These are phyloP conservation scores for Tenualosa ilisha DNA, from an alignment of 2,797 vertebrate species.

Conservation along the genomic window DNA sequence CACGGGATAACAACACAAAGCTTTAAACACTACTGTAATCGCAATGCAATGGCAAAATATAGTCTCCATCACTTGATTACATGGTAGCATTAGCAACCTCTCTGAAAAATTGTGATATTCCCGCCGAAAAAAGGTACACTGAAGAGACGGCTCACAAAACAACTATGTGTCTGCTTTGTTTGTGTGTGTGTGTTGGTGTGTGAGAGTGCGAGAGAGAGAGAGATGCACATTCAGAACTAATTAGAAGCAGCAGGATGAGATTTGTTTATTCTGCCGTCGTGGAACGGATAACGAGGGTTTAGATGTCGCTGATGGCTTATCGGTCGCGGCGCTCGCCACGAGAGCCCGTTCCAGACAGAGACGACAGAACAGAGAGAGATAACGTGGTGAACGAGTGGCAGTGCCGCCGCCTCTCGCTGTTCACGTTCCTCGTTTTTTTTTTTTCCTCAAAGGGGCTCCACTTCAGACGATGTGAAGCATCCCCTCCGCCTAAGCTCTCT, in stretches of 20 bases:
- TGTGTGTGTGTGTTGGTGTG: too few species aligned
- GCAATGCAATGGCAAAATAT: too few species aligned
- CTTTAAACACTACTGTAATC: too few species aligned
- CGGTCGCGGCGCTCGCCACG: not conserved
- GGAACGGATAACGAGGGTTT: slow-evolving; percentile 17
- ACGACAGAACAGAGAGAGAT: slow-evolving; percentile 3
- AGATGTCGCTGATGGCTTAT: slow-evolving; percentile 6
- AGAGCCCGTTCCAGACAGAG: not conserved
- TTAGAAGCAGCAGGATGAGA: not conserved
- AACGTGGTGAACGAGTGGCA: not conserved
- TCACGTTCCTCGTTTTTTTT: not conserved
- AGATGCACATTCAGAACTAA: not conserved
- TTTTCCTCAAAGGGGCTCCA: slow-evolving; percentile 3
- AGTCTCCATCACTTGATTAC: not conserved
- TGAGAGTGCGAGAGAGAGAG: not conserved
- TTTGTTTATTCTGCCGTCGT: slow-evolving; percentile 3
- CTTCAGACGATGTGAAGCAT: not conserved
- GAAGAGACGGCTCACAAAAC: not conserved
- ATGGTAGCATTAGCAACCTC: not conserved
- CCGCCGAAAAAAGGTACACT: not conserved
- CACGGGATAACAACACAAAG: too few species aligned
- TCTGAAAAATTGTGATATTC: not conserved
- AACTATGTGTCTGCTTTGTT: too few species aligned
- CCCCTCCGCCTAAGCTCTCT: not conserved
- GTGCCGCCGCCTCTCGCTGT: not conserved